Base-by-base conservation (phyloP, 2,888 invertebrate species). In the Caenorhabditis becei region DNA sequence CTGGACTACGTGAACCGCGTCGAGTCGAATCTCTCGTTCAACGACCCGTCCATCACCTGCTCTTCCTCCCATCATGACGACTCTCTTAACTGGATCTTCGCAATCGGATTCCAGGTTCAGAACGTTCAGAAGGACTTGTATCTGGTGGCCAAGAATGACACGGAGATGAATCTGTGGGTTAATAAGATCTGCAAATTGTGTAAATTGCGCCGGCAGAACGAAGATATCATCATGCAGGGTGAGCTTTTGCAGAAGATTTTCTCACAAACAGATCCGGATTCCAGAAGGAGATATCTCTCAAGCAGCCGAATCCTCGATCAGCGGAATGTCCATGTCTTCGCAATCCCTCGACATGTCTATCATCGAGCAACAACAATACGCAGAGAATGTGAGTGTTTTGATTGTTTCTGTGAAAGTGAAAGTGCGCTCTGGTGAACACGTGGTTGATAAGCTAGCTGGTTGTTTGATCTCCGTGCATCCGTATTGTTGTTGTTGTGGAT, bases 101-200 rank as follows among this genome's bases (percentile, higher is more conserved):
- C 74, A 11, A 44, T 80, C 23, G 63, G 63, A 3, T 80, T 80
- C 35, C 63, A 66, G 2, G 24, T 62, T 11, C 62, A 72, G 2
- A 51, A 59, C 16, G 2, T 56, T 7, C 62, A 72, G 23, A 79
- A 79, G 35, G 74, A 80, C n/a, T 14, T 80, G 51, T 80, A 58
- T 65, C 24, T 80, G 56, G 74, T 74, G 41, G 74, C 80, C 2
- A 54, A 62, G 18, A 74, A 63, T 20, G 80, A 80, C 18, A 69
- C 32, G 41, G 75, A 75, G 32, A 80, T 80, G 80, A 61, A 54
- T 10, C 14, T 59, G 28, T 80, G 80, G 80, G 75, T 80, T 1
- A 59, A 70, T n/a, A 54, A 80, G 16, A 53, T 80, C 2, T 80
- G 80, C 59, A 69, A 75, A 37, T 5, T 66, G n/a, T 80, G 80